Conservation (phyloP, 2,113 vertebrate genomes). For the Protobothrops mucrosquamatus region DNA sequence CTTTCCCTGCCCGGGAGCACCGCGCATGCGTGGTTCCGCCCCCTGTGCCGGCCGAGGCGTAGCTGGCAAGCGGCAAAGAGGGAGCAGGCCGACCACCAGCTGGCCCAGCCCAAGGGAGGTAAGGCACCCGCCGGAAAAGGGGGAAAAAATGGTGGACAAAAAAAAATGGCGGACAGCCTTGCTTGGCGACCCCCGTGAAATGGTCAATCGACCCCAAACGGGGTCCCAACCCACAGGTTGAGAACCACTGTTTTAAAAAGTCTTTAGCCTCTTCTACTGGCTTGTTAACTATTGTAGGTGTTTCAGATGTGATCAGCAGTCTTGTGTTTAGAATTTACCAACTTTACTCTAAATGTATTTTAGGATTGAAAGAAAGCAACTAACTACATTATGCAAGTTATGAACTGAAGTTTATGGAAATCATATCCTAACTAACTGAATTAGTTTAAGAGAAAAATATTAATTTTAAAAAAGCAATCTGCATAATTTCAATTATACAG, state of each 20-base stretch:
- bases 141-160: too few relatives aligned
- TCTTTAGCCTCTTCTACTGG: conserved; percentile 1
- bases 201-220: too few relatives aligned
- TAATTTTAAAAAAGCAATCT: background rate
- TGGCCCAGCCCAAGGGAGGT: too few relatives aligned
- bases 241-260: background rate
- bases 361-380: background rate
- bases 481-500: background rate
- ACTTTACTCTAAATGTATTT: background rate
- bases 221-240: too few relatives aligned
- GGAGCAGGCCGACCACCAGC: too few relatives aligned
- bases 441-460: background rate
- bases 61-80: too few relatives aligned
- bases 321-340: background rate
- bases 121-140: too few relatives aligned
- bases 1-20: too few relatives aligned
- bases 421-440: conserved; percentile 14
- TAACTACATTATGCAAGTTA: background rate
- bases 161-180: too few relatives aligned
- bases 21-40: too few relatives aligned
- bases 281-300: background rate
- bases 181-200: too few relatives aligned
- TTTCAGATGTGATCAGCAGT: background rate
- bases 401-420: background rate
- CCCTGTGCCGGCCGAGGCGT: too few relatives aligned